A percentile compares a stretch with the other conserved stretches of the same genome.
Conservation (phyloP, 2,113 vertebrate species). For the Irena cyanogastra region DNA sequence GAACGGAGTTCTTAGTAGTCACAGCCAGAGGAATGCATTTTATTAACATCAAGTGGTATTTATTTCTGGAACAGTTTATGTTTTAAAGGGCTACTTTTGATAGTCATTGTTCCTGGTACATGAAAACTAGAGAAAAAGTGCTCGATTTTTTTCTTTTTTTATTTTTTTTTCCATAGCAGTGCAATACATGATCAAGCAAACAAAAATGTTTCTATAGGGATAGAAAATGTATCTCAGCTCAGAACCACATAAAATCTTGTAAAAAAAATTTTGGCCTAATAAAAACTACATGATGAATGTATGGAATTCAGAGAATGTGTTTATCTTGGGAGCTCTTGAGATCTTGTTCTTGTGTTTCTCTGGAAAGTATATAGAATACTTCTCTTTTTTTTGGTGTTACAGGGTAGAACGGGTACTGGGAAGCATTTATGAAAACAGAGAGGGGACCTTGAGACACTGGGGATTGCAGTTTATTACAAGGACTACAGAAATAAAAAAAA, state of each 20-base stretch:
- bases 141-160: not conserved
- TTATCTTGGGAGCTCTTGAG: constrained; percentile 32
- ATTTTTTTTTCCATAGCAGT: not conserved
- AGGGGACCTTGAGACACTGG: not conserved
- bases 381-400: not conserved
- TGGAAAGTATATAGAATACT: not conserved
- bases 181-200: not conserved
- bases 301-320: constrained; percentile 43
- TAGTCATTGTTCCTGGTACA: not conserved
- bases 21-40: constrained; percentile 8
- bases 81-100: constrained; percentile 1
- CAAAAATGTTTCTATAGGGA: not conserved
- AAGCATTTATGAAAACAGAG: not conserved
- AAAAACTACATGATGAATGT: not conserved
- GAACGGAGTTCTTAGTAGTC: not conserved
- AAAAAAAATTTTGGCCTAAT: not conserved
- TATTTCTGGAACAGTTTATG: constrained; percentile 6
- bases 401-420: not conserved
- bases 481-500: not conserved
- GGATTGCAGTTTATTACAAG: not conserved
- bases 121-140: not conserved
- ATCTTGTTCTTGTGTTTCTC: not conserved
- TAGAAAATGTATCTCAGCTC: not conserved
- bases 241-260: not conserved
- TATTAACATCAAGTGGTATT: not conserved